Evolutionary conservation across 2,888 invertebrate species (phyloP), one percentile per base, ranked within the genome.

Genomic region (Ophion ventricosus): DNA sequence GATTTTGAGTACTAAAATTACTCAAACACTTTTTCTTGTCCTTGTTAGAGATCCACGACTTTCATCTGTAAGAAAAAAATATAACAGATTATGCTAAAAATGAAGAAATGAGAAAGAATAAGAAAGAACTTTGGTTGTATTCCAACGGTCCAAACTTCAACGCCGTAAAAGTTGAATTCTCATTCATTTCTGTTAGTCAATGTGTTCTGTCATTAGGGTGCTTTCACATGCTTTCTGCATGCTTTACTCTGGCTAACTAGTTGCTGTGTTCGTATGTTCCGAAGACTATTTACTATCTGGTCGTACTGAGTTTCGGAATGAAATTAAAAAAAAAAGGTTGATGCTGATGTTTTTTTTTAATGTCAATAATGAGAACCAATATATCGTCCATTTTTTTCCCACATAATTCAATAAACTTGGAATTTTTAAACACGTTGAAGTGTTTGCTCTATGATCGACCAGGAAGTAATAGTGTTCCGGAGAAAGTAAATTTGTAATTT

Each of bases 221-320:
- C 82, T 82, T 76, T 73, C 57, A 54, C 25, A 56, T 17, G 83
- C 80, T 83, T 83, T 69, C 10, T 49, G 82, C 83, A 80, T 66
- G 80, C 35, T 25, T 54, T 49, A 69, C 26, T 49, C 78, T 64
- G 49, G 69, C 74, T 81, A 63, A 56, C 10, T 14, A 20, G 70
- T 29, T 54, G 10, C 29, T 70, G 29, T 70, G 35, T 72, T 29
- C 8, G 20, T 20, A 26, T 23, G 35, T 57, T 23, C 1, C 20
- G 10, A 29, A 23, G 25, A 40, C n/a, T 23, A 11, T 43, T 49
- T 29, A 29, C 43, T 26, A n/a, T 25, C 49, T 64, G 43, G 29
- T 4, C 63, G 35, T n/a, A 7, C n/a, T 8, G 17, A 35, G 7
- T 29, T 61, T 35, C n/a, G 17, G 29, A 63, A 26, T 63, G 0